A percentile compares a stretch with the other conserved stretches of the same genome.
Evolutionary conservation across 2,113 vertebrate species (phyloP).

Genomic region (Microcebus lehilahytsara): DNA sequence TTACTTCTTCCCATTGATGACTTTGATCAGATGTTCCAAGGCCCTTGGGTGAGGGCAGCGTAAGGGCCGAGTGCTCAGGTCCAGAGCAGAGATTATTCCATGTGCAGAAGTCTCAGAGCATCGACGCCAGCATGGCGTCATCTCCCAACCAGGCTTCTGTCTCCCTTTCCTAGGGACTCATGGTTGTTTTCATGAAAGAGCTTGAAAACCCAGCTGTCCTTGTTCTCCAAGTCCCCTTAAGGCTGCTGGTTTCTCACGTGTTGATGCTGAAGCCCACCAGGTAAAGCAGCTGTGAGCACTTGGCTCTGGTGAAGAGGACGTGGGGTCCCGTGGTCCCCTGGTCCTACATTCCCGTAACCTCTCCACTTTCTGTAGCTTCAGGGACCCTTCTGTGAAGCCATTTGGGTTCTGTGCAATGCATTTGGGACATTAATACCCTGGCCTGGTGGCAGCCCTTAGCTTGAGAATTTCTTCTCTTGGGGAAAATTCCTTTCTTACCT

Average conservation of each 20-base stretch:
- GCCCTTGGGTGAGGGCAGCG: background rate
- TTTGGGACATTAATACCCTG: background rate
- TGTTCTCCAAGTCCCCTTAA: background rate
- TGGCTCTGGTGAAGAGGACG: background rate
- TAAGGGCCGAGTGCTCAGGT: background rate
- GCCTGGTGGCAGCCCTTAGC: background rate
- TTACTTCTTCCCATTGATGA: background rate
- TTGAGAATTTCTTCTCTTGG: background rate
- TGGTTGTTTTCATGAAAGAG: background rate
- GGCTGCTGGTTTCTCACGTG: background rate
- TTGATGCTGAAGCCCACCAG: background rate
- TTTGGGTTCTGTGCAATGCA: background rate
- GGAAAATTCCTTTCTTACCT: background rate
- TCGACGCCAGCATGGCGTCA: background rate
- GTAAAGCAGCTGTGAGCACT: background rate
- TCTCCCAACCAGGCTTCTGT: background rate
- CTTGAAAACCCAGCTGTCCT: background rate
- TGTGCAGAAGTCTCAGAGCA: background rate
- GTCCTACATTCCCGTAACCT: background rate
- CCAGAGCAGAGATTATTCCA: background rate
- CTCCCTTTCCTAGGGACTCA: background rate
- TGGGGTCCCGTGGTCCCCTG: too few species aligned
- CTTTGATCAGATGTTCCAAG: background rate
- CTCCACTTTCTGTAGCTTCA: background rate
- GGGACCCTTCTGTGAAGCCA: background rate